These are phyloP conservation scores for Odontomachus brunneus DNA, from an alignment of 1,140 invertebrate genomes.

Conservation along the genomic window DNA sequence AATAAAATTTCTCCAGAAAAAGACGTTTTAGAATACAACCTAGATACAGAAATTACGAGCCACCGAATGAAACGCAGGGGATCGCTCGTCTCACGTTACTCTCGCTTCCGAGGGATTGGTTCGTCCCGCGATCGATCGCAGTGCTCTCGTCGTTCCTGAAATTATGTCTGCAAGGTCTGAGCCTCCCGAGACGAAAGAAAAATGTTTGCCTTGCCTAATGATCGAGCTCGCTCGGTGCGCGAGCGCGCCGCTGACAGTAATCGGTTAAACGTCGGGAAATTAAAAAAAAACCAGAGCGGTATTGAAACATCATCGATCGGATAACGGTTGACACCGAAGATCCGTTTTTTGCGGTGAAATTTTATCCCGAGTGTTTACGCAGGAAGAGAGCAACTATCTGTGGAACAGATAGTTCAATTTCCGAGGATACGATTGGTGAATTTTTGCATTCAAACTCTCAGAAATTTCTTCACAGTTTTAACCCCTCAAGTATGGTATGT, in stretches of 20 bases:
- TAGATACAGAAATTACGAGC: neutral
- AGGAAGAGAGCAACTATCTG: neutral
- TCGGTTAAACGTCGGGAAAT: conserved; percentile 12
- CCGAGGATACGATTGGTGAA: neutral
- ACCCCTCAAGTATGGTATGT: too few relatives aligned
- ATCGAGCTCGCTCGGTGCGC: conserved; percentile 30
- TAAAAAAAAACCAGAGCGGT: conserved; percentile 26
- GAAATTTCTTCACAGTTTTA: neutral
- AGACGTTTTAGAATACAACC: too few relatives aligned
- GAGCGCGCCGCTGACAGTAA: neutral
- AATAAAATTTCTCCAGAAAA: too few relatives aligned
- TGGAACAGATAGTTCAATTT: neutral
- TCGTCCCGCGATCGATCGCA: conserved; percentile 58
- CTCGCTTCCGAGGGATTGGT: conserved; percentile 42
- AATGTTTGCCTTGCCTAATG: conserved; percentile 64
- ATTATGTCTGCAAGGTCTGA: conserved; percentile 26
- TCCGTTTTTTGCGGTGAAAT: neutral
- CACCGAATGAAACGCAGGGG: neutral
- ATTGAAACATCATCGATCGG: conserved; percentile 34
- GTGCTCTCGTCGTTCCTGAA: conserved; percentile 24
- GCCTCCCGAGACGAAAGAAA: conserved; percentile 43
- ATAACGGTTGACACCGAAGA: neutral
- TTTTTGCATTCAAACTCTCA: neutral
- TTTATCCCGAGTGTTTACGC: conserved; percentile 11
- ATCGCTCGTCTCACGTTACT: neutral